These are phyloP conservation scores for Tupaia chinensis DNA, from an alignment of 2,113 vertebrate genomes.

Conservation along the genomic window DNA sequence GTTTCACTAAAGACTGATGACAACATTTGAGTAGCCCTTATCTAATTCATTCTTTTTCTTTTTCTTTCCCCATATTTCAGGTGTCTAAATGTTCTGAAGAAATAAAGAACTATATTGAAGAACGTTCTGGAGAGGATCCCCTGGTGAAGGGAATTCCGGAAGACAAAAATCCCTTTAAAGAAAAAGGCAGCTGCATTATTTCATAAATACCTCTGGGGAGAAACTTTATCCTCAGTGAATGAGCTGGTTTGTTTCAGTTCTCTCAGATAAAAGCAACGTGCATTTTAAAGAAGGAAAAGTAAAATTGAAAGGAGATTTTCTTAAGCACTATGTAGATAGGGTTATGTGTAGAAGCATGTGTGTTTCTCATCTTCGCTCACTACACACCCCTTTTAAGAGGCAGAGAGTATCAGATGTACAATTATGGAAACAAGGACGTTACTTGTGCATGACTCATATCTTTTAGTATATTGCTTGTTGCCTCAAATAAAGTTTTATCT, in stretches of 20 bases:
- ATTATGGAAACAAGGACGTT: conserved; percentile 23
- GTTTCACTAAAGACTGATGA: neutral
- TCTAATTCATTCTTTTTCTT: neutral
- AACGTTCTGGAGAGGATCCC: conserved; percentile 93
- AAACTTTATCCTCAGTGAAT: conserved; percentile 59
- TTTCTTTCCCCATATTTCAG: conserved; percentile 82
- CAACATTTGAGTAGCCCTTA: neutral
- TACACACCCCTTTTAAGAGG: neutral
- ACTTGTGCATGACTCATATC: conserved; percentile 42
- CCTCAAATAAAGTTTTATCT: conserved; percentile 79
- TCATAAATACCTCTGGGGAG: conserved; percentile 85
- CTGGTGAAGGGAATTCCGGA: conserved; percentile 97
- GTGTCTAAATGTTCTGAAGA: conserved; percentile 99
- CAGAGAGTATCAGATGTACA: conserved; percentile 10
- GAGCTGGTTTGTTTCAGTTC: neutral
- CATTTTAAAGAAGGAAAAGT: conserved; percentile 34
- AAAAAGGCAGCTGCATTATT: conserved; percentile 97
- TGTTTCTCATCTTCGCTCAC: conserved; percentile 47
- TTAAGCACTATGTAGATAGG: neutral
- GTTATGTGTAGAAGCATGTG: neutral
- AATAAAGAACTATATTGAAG: conserved; percentile 96
- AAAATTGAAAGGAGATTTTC: conserved; percentile 42
- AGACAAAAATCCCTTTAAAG: conserved; percentile 99
- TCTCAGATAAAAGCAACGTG: neutral
- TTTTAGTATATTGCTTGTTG: conserved; percentile 66